These are phyloP conservation scores for Ranitomeya variabilis DNA, from an alignment of 2,113 vertebrate genomes.

Conservation along the genomic window DNA sequence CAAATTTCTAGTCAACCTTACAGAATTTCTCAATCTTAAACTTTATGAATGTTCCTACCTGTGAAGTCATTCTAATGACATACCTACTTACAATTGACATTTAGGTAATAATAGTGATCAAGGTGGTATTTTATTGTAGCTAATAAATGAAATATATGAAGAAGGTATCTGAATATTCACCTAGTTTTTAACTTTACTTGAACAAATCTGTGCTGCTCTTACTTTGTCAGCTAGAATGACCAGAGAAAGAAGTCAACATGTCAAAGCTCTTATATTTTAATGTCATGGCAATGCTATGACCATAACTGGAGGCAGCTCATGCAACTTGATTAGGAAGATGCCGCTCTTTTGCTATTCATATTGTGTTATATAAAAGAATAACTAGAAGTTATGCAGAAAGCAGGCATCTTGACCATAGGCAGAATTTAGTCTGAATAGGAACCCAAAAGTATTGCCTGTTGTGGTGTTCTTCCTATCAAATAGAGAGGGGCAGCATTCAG, in stretches of 20 bases:
- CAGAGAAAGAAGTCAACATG: not conserved
- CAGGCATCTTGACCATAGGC: no score
- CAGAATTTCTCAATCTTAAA: not conserved
- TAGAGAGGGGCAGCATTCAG: no score
- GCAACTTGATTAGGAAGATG: no score
- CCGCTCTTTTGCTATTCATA: no score
- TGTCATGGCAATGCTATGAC: no score
- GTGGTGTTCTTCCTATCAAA: no score
- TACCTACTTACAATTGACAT: not conserved
- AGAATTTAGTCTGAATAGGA: no score
- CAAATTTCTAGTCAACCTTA: not conserved
- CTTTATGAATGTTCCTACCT: not conserved
- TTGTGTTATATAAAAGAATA: no score
- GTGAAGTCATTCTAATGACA: not conserved
- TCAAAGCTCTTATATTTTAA: not conserved
- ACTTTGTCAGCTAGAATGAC: not conserved
- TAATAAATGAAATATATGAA: slow-evolving; percentile 20
- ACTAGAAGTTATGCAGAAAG: no score
- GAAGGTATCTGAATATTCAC: not conserved
- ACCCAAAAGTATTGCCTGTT: no score
- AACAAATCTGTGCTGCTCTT: not conserved
- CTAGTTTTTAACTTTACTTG: not conserved
- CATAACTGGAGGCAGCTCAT: no score
- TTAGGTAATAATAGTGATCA: slow-evolving; percentile 6
- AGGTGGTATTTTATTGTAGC: not conserved